phyloP scores from a whole-genome alignment of 1,140 invertebrate genomes.

The Elysia chlorotica region DNA sequence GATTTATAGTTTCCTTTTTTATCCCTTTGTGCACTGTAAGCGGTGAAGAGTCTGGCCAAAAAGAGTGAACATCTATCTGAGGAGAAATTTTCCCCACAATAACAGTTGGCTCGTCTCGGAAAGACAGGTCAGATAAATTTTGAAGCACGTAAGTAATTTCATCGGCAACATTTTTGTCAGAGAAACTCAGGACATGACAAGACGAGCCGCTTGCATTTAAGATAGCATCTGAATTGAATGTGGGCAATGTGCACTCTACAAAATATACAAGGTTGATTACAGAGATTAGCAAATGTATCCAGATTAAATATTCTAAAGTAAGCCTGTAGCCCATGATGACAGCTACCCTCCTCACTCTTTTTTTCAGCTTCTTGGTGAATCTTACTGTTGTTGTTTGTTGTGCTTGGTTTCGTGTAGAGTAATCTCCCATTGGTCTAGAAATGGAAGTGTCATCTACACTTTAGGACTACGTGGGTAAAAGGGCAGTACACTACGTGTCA shows the following conservation, averaged over 20 bases:
- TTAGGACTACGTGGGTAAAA: no score
- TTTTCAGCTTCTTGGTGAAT: background rate
- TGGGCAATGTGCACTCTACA: background rate
- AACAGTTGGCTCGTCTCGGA: conserved; percentile 23
- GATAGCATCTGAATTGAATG: background rate
- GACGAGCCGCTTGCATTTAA: background rate
- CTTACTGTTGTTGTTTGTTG: background rate
- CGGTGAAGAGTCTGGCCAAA: conserved; percentile 34
- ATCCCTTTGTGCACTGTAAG: conserved; percentile 6
- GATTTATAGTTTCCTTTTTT: background rate
- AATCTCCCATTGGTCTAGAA: no score
- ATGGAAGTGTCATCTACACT: no score
- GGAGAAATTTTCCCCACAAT: conserved; percentile 27
- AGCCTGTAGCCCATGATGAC: background rate
- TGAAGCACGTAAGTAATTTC: background rate
- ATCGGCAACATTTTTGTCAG: conserved; percentile 7
- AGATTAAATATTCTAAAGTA: background rate
- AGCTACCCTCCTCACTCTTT: background rate
- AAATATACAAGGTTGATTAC: background rate
- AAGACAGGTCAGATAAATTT: conserved; percentile 23
- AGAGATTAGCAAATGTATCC: background rate
- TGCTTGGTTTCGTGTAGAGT: background rate
- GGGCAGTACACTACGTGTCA: no score
- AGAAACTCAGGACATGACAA: conserved; percentile 20
- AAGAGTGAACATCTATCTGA: conserved; percentile 22